Percentiles rank a stretch among this genome's conserved stretches.
Conservation (phyloP, 2,113 vertebrate genomes). For the Datnioides undecimradiatus region DNA sequence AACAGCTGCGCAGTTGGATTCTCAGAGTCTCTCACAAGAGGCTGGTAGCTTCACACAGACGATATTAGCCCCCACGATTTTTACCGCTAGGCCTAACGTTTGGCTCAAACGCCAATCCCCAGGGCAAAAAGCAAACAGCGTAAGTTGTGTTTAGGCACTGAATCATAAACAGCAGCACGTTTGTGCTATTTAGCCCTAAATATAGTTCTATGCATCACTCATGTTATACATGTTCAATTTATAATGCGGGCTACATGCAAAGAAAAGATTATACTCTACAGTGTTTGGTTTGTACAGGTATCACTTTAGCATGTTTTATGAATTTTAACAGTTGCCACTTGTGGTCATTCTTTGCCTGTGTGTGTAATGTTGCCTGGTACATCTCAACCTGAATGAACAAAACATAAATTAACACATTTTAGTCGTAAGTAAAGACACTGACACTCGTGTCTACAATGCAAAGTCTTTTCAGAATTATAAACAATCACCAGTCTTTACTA, state of each 20-base stretch:
- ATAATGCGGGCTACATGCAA: too few species aligned
- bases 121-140: constrained; percentile 18
- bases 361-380: too few species aligned
- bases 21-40: neutral
- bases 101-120: constrained; percentile 1
- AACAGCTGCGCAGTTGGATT: neutral
- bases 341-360: neutral
- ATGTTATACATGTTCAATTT: too few species aligned
- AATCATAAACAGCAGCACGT: too few species aligned
- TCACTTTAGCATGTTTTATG: too few species aligned
- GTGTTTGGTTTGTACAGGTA: too few species aligned
- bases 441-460: neutral
- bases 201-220: too few species aligned
- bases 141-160: neutral
- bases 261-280: too few species aligned
- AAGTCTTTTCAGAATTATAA: neutral
- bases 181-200: too few species aligned
- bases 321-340: neutral
- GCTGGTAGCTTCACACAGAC: neutral
- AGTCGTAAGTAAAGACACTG: neutral
- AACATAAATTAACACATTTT: neutral
- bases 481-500: neutral
- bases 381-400: neutral
- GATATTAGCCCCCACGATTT: neutral
- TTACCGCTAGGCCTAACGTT: neutral